phyloP scores from a whole-genome alignment of 2,797 vertebrate species.

The Gymnothorax reevesii region DNA sequence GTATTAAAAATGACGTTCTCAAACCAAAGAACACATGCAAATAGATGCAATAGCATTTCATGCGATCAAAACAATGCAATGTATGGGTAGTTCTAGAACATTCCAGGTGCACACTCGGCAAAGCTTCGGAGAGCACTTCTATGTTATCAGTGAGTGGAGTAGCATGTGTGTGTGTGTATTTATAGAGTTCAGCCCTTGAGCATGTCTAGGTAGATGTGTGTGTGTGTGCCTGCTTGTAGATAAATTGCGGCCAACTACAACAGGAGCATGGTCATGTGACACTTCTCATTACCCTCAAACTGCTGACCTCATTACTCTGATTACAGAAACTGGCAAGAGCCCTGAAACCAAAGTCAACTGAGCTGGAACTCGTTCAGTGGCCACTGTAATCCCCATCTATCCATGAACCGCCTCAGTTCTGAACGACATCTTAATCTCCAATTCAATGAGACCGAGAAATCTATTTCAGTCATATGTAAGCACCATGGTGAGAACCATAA shows the following conservation, averaged over 20 bases:
- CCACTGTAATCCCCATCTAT: neutral
- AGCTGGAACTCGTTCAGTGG: neutral
- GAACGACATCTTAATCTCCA: neutral
- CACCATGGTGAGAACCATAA: no score
- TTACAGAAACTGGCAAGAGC: neutral
- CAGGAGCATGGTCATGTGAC: neutral
- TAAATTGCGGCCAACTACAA: neutral
- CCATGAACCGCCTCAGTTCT: no score
- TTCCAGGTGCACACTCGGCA: neutral
- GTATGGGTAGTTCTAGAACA: neutral
- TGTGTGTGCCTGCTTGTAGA: neutral
- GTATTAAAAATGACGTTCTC: neutral
- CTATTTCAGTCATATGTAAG: neutral
- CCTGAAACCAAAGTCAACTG: neutral
- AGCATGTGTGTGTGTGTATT: neutral
- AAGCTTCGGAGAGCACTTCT: neutral
- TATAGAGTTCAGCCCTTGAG: neutral
- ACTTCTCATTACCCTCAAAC: neutral
- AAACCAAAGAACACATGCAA: neutral
- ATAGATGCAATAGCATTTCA: neutral
- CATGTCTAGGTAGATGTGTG: neutral
- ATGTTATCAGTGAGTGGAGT: neutral
- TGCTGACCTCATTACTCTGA: slow-evolving; percentile 13
- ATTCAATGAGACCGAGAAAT: neutral
- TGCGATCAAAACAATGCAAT: neutral